Evolutionary conservation across 2,888 invertebrate genomes (phyloP), one percentile per base, ranked within the genome.

Genomic region (Antheraea yamamai): DNA sequence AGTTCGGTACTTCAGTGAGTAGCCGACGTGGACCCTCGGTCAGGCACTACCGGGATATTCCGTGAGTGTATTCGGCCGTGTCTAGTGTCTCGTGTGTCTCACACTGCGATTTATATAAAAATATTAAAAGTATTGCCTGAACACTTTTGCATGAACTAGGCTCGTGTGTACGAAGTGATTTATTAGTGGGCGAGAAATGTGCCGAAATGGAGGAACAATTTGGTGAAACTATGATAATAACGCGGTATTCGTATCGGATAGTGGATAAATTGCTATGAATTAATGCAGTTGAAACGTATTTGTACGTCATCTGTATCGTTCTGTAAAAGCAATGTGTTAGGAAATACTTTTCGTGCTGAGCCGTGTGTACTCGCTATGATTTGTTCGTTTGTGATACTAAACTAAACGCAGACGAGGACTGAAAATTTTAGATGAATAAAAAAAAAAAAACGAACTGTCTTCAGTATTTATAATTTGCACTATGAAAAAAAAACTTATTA

Each of bases 1-100:
- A 82, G 92, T 92, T 85, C 91, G 91, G 76, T 95, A 95, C 88
- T 95, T 85, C 88, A 92, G 87, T 87, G 95, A 95, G 86, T 94
- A 91, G 85, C 77, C 74, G 71, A 74, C 75, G 75, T 76, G 68
- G 75, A 74, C 73, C 71, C 73, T 68, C 74, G 64, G 74, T 64
- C 71, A 70, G 75, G 47, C 26, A 20, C 72, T 30, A 18, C 23
- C 12, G 51, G 26, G 35, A 23, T 66, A 66, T 30, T 30, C 26
- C 26, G 64, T 55, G 51, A 26, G 52, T 68, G 68, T 23, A 7
- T 8, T 30, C 73, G 35, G 4, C 14, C 18, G 39, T 39, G 68
- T 20, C 47, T 23, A 30, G 70, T 30, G 68, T 70, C 70, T 47
- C 47, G 47, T 47, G 47, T 47, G 47, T 47, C 47, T 47, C 10